Evolutionary conservation across 1,140 invertebrate species (phyloP).

Genomic region (Drosophila gunungcola): DNA sequence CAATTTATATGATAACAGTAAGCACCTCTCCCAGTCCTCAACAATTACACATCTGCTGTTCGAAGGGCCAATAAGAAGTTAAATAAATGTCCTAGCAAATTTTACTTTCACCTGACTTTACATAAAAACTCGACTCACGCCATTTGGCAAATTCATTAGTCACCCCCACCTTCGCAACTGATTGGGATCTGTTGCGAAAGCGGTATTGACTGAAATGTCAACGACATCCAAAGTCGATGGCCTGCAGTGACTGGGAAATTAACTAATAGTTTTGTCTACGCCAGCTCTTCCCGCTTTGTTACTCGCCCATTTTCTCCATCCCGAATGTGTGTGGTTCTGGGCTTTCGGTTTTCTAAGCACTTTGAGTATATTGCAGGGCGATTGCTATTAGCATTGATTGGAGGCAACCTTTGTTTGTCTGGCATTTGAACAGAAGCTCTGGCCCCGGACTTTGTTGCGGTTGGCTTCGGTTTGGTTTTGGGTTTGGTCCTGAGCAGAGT

Average conservation of each 20-base stretch:
- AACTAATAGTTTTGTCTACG: slow-evolving; percentile 72
- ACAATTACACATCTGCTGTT: slow-evolving; percentile 27
- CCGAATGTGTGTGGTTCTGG: slow-evolving; percentile 44
- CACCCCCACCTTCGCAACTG: slow-evolving; percentile 11
- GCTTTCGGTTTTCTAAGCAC: slow-evolving; percentile 76
- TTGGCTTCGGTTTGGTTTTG: slow-evolving; percentile 31
- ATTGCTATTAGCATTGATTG: slow-evolving; percentile 79
- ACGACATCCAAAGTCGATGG: slow-evolving; percentile 63
- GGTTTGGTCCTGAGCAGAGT: slow-evolving; percentile 9
- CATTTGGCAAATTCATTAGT: slow-evolving; percentile 31
- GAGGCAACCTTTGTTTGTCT: slow-evolving; percentile 66
- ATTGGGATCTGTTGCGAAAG: slow-evolving; percentile 24
- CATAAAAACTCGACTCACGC: slow-evolving; percentile 32
- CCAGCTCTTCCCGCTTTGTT: neutral
- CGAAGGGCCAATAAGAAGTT: neutral
- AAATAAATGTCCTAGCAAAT: slow-evolving; percentile 25
- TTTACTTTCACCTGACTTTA: neutral
- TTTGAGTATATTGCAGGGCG: slow-evolving; percentile 54
- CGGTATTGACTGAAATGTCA: slow-evolving; percentile 75
- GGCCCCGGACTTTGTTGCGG: slow-evolving; percentile 58
- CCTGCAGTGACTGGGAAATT: slow-evolving; percentile 73
- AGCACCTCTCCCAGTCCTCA: neutral
- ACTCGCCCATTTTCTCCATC: neutral
- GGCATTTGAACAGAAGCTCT: slow-evolving; percentile 59
- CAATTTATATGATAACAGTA: slow-evolving; percentile 76